Percentiles rank a stretch among this genome's conserved stretches.
phyloP scores from a whole-genome alignment of 2,888 invertebrate species.

The Chrysina gloriosa region DNA sequence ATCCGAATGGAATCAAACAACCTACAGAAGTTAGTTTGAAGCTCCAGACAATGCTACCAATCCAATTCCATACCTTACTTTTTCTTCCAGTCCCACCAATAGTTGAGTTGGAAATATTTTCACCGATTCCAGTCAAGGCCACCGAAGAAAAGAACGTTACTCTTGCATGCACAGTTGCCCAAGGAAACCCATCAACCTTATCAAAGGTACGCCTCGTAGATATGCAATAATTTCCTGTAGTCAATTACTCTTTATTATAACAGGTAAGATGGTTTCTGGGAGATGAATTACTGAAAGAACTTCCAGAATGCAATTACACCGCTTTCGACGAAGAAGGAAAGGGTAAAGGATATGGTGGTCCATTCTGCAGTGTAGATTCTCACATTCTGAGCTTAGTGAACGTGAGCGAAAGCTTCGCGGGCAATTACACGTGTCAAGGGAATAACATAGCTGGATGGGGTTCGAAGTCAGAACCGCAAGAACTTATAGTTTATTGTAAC shows the following conservation, averaged over 20 bases:
- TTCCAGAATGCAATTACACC: constrained; percentile 81
- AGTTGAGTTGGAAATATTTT: constrained; percentile 82
- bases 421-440: constrained; percentile 94
- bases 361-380: constrained; percentile 88
- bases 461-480: constrained; percentile 78
- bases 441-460: constrained; percentile 92
- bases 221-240: not conserved
- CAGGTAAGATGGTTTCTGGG: constrained; percentile 84
- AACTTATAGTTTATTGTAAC: constrained; percentile 84
- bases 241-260: constrained; percentile 10
- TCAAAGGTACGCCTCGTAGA: constrained; percentile 70
- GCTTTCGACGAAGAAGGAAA: constrained; percentile 60
- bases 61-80: not conserved
- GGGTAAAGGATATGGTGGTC: constrained; percentile 65
- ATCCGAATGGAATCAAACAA: too few relatives aligned
- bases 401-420: constrained; percentile 90
- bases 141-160: constrained; percentile 84
- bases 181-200: constrained; percentile 81
- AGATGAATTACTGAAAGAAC: constrained; percentile 83
- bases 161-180: constrained; percentile 80
- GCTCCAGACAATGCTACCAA: not conserved
- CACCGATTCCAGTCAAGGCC: constrained; percentile 81
- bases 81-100: constrained; percentile 76
- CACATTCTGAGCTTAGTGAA: constrained; percentile 85
- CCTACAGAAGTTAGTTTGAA: too few relatives aligned